Evolutionary conservation across 1,140 invertebrate genomes (phyloP), one percentile per base, ranked within the genome.

Genomic region (Brachionus angularis): DNA sequence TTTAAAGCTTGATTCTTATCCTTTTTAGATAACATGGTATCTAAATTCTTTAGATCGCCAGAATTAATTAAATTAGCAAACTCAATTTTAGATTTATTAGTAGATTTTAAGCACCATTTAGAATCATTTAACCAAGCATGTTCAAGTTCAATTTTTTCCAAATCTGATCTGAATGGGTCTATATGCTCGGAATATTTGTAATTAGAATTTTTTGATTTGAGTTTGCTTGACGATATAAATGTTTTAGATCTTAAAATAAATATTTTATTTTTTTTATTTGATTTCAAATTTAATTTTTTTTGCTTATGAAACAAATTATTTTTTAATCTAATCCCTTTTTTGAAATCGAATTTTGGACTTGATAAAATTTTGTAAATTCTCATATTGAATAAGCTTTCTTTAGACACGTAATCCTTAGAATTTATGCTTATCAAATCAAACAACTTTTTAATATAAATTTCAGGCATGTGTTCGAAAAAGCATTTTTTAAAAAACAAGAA

Each of bases 81-180:
- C n/a, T 58, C 53, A 23, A 58, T 39, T 39, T 18, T 58, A 39
- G 16, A 39, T 25, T 21, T 39, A 14, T 58, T 12, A 14, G 21
- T 14, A 2, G 1, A 14, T 14, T 10, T 12, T 36, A 58, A 39
- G 36, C 39, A 58, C 53, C 53, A 58, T 58, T 39, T 58, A 12
- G 53, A 33, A 58, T 58, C 53, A 39, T 58, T 58, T 23, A 23
- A 29, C 53, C 53, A 58, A 3, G 12, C 18, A 58, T 58, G 33
- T 4, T 42, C 18, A 21, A 23, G 8, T 25, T 36, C 14, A n/a
- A 42, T 5, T 5, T 42, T 14, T 14, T 14, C 18, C 7, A 1
- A 42, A 58, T 50, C 7, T 5, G 7, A 23, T 58, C 53, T 58
- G 12, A 58, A 39, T 1, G 34, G 53, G n/a, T 58, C 53, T 23